These are phyloP conservation scores for Diachasmimorpha longicaudata DNA, from an alignment of 1,140 invertebrate species.

Conservation along the genomic window DNA sequence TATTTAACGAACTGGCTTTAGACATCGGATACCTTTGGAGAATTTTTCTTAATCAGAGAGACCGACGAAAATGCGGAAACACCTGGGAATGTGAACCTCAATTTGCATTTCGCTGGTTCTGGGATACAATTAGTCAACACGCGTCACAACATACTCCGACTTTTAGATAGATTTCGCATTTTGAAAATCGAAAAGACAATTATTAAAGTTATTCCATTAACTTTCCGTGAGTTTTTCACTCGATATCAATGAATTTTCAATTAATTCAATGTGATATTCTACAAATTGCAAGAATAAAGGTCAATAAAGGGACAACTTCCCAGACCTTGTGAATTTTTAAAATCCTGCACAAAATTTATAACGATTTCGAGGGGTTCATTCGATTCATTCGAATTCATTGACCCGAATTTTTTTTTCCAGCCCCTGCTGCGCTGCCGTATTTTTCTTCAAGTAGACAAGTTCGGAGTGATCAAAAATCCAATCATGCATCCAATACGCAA, in stretches of 20 bases:
- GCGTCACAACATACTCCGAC: background rate
- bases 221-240: too few species aligned
- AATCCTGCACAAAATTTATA: too few species aligned
- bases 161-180: background rate
- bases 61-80: background rate
- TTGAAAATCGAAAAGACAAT: too few species aligned
- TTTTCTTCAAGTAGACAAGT: slow-evolving; percentile 33
- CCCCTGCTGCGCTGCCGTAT: slow-evolving; percentile 24
- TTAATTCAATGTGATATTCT: too few species aligned
- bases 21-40: background rate
- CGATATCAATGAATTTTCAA: too few species aligned
- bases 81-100: background rate
- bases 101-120: background rate
- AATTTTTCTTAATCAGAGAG: background rate
- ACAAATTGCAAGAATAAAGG: too few species aligned
- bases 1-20: background rate
- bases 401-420: slow-evolving; percentile 3
- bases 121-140: background rate
- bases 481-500: background rate
- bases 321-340: too few species aligned
- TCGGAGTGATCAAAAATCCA: slow-evolving; percentile 16
- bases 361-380: too few species aligned
- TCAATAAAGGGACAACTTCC: too few species aligned
- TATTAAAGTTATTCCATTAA: too few species aligned
- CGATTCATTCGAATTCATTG: too few species aligned